Evolutionary conservation across 2,888 invertebrate genomes (phyloP), one percentile per base, ranked within the genome.

Genomic region (Heteropelma amictum): DNA sequence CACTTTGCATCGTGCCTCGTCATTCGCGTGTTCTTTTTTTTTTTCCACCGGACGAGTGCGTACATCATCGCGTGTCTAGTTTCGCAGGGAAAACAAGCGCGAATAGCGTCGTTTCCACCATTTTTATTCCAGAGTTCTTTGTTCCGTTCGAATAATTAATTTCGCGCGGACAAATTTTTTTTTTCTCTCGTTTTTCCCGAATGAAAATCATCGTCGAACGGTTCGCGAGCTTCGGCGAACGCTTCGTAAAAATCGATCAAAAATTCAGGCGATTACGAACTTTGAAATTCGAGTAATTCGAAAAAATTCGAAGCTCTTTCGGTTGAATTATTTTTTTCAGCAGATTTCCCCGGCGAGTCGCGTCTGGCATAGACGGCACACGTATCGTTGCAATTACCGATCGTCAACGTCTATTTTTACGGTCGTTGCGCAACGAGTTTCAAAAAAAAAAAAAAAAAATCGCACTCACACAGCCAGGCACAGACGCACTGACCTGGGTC

Each of bases 401-500:
- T 45, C 45, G 65, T 54, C 65, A 47, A 47, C 33, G 30, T 54
- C 35, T 67, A 67, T 67, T 67, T n/a, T n/a, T 26, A 56, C 47
- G 65, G 56, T 33, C 10, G 5, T 56, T 67, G 47, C 47, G 54
- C 54, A 67, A 67, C 45, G 54, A 51, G 23, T 17, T n/a, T n/a
- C n/a, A n/a, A 30, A 47, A 47, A 61, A 26, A 30, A 21, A 28
- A 63, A 49, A 51, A 51, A 49, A 49, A 47, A 47, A 17, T 23
- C 26, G 14, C 14, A 60, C 5, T n/a, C 40, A 58, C n/a, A 42
- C n/a, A 23, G 12, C 28, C 14, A n/a, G n/a, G n/a, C n/a, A n/a
- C n/a, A n/a, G 45, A 38, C 17, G 61, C 33, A 61, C 64, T 74
- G 74, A 74, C 74, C 69, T 70, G 74, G 53, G 69, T 63, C 69